Base-by-base conservation (phyloP, 1,140 invertebrate species). In the Bombus impatiens region DNA sequence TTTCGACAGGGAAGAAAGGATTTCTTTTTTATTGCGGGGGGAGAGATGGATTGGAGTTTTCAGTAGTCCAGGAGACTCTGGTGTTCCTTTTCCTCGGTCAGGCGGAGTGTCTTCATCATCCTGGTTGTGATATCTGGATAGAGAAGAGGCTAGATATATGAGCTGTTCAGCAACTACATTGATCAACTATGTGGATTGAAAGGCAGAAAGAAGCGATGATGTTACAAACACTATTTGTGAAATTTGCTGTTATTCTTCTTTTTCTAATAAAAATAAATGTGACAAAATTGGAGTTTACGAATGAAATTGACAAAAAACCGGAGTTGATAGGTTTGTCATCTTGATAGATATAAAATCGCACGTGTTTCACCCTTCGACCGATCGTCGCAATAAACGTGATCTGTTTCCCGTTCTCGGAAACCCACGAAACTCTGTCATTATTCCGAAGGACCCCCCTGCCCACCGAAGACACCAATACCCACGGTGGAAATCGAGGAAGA, bases 371-470 rank as follows among this genome's bases (percentile, higher is more conserved):
- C n/a, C 28, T 42, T n/a, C 4, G 25, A n/a, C 5, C 2, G 25
- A 28, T 37, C 13, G 28, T 74, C 42, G 42, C n/a, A 77, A 62
- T 37, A n/a, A 44, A 42, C 25, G 25, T 3, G 12, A 87, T 90
- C 88, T 87, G 85, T 87, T 77, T 87, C 86, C 74, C 87, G 6
- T 91, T 89, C 83, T 74, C 80, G 32, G 87, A 90, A 91, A 90
- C 74, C 79, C 59, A 35, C 53, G 88, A 87, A 78, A 85, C 78
- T 87, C 85, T 86, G 78, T 88, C 87, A 91, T 92, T 92, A 92
- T 86, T 83, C 84, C 78, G 82, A 22, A 35, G 72, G 42, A 18
- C 68, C 37, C 40, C 18, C n/a, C 25, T 40, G 57, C 18, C 8
- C 3, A 42, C n/a, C 72, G 35, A 37, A 59, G 79, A 77, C 35